A percentile compares a stretch with the other conserved stretches of the same genome.
phyloP scores from a whole-genome alignment of 1,140 invertebrate species.

The Epicauta chinensis region DNA sequence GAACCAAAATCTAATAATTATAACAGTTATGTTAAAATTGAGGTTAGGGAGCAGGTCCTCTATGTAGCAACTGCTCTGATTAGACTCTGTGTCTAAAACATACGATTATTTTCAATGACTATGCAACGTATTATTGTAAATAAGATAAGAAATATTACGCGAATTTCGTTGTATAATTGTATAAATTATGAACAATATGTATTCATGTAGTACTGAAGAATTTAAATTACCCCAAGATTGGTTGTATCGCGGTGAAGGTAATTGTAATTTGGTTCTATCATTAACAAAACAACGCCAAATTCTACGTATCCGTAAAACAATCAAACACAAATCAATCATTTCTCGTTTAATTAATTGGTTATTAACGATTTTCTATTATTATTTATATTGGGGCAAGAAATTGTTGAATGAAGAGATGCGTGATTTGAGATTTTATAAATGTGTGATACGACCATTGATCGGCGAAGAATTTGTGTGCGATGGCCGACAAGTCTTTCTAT shows the following conservation, averaged over 20 bases:
- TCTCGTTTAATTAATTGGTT: constrained; percentile 30
- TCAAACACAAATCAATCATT: constrained; percentile 29
- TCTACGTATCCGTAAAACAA: constrained; percentile 32
- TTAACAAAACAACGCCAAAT: constrained; percentile 29
- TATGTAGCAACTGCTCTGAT: too few species aligned
- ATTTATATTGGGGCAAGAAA: constrained; percentile 16
- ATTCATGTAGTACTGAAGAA: neutral
- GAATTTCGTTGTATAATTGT: too few species aligned
- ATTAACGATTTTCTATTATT: constrained; percentile 28
- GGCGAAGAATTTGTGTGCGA: constrained; percentile 23
- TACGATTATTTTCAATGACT: too few species aligned
- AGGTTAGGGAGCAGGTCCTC: too few species aligned
- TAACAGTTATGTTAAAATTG: too few species aligned
- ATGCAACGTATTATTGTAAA: too few species aligned
- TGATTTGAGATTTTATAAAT: constrained; percentile 34
- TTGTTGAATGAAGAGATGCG: constrained; percentile 23
- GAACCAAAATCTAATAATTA: too few species aligned
- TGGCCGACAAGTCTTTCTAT: constrained; percentile 9
- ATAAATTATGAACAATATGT: too few species aligned
- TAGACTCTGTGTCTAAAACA: too few species aligned
- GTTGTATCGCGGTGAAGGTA: constrained; percentile 37
- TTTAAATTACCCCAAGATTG: constrained; percentile 30
- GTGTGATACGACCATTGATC: constrained; percentile 32
- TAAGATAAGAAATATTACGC: too few species aligned
- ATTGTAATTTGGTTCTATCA: constrained; percentile 34